Base-by-base conservation (phyloP, 2,888 invertebrate genomes). In the Mystacides longicornis region DNA sequence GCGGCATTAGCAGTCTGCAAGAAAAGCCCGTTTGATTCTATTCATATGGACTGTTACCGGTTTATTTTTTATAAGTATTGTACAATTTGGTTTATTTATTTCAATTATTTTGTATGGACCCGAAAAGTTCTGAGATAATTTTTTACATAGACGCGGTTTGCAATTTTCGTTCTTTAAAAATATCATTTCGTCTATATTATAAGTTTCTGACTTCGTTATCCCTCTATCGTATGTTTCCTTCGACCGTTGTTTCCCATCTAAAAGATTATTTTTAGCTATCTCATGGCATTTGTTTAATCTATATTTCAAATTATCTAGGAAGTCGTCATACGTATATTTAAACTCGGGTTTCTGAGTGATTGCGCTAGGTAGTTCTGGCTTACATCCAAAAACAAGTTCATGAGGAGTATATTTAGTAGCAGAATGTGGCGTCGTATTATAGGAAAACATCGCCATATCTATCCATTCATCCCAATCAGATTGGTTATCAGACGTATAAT, bases 381-480 rank as follows among this genome's bases (percentile, higher is more conserved):
- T 61, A 23, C 55, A 42, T 23, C 65, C 65, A 55, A 65, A 65
- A 11, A 66, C 46, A 48, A 66, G 47, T 61, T 67, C 65, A 48
- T 64, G 64, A n/a, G 66, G 66, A 5, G 64, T 62, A 42, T 58
- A 65, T 18, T 61, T 62, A 1, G 65, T 66, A 2, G 63, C 55
- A n/a, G 58, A 58, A 56, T 68, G 67, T 1, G 62, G 60, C 3
- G 63, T 61, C 1, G 64, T 63, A 42, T 66, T 65, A 52, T 65
- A 66, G 0, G 63, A 62, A 47, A 66, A 65, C 59, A 65, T 63
- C 1, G 65, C 64, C 43, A 64, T 63, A 16, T 60, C 59, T 22
- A 69, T 42, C 60, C 64, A 65, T 37, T 63, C 57, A 51, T 68
- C 66, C 67, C 68, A 69, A 56, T 68, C 63, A 2, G 54, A 54